Base-by-base conservation (phyloP, 2,888 invertebrate species). In the Aporophyla lueneburgensis region DNA sequence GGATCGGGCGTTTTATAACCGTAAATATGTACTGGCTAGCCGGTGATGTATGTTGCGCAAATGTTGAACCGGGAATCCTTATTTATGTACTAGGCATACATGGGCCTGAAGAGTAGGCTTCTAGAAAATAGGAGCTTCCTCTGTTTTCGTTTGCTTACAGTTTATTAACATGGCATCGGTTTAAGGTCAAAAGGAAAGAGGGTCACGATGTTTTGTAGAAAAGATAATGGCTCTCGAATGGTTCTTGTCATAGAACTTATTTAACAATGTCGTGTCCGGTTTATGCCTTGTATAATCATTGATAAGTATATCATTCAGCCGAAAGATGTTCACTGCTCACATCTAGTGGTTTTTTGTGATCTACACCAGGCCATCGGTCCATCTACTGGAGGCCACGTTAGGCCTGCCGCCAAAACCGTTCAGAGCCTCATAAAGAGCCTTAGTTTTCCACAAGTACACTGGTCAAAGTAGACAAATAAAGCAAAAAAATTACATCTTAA, bases 1-100 rank as follows among this genome's bases (percentile, higher is more conserved):
- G 78, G 59, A 87, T 81, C 72, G 84, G 70, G 58, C 71, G 88
- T 78, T 88, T 88, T 87, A 86, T 85, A 77, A 74, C 86, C 73
- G 78, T 87, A 74, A 85, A 85, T 87, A 81, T 69, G 65, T 86
- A 79, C 87, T 78, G 62, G 68, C 54, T 70, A 70, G 66, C 56
- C 54, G 12, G 71, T 84, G 72, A 83, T 83, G 62, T 69, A 86
- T 68, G 68, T 78, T 71, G 59, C 56, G 33, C 68, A 51, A 83
- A 83, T 72, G 62, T 78, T 83, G 43, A 21, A 67, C 33, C 9
- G 46, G 63, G 62, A 65, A 63, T 19, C 46, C 75, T 63, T 67
- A 85, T 75, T 81, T 71, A 77, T 68, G 77, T 70, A 71, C 69
- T 33, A 79, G 79, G 84, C 61, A 19, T 0, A 68, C 56, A 83